phyloP scores from a whole-genome alignment of 1,140 invertebrate genomes.

The Drosophila tropicalis region DNA sequence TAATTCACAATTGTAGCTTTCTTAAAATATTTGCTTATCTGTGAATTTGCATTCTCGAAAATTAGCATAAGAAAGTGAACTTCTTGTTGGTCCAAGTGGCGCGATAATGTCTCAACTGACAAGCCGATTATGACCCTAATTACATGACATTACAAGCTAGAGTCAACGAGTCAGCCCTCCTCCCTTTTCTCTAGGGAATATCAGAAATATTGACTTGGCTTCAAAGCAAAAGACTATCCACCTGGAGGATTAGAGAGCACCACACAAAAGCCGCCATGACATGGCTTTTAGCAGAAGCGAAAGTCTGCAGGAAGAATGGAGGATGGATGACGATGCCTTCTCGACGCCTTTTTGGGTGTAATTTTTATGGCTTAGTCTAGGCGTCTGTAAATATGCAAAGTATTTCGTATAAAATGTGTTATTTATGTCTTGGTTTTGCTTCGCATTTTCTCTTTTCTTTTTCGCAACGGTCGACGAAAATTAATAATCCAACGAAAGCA shows the following conservation, averaged over 20 bases:
- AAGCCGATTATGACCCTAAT: constrained; percentile 79
- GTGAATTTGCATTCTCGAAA: not conserved
- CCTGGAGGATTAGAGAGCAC: constrained; percentile 63
- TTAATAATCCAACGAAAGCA: constrained; percentile 63
- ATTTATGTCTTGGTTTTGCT: constrained; percentile 62
- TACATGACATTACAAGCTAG: constrained; percentile 74
- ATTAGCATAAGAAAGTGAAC: constrained; percentile 72
- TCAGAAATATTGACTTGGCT: constrained; percentile 70
- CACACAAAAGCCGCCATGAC: constrained; percentile 56
- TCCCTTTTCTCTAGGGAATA: constrained; percentile 14
- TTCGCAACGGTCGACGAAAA: constrained; percentile 52
- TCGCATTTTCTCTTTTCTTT: not conserved
- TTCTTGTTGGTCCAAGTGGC: constrained; percentile 30
- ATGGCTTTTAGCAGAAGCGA: constrained; percentile 22
- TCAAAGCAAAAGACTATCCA: constrained; percentile 53
- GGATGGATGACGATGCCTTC: constrained; percentile 35
- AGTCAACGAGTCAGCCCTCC: constrained; percentile 32
- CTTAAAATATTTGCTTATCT: not conserved
- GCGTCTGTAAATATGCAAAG: constrained; percentile 71
- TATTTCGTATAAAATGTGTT: constrained; percentile 69
- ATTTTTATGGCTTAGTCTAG: constrained; percentile 75
- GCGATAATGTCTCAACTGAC: constrained; percentile 57
- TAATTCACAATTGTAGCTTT: not conserved
- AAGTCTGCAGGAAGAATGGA: not conserved
- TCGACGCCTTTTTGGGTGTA: constrained; percentile 58